phyloP scores from a whole-genome alignment of 2,888 invertebrate species.

The Idaea dimidiata region DNA sequence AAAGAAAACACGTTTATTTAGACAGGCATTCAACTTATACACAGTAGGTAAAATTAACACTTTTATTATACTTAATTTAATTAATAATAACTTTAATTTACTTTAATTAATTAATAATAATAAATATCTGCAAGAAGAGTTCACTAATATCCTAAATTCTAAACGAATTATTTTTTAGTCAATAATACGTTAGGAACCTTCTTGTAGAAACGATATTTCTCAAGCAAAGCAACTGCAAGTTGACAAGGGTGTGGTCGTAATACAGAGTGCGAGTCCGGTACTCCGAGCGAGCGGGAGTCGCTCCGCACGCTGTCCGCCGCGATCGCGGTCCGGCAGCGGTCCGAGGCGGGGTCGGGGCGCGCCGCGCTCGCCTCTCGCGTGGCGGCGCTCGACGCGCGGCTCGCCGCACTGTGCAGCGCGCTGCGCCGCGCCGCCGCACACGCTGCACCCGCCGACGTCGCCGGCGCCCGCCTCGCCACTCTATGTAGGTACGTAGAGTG shows the following conservation, averaged over 20 bases:
- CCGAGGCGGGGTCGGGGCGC: constrained; percentile 76
- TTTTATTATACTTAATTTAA: too few relatives aligned
- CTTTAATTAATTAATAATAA: too few relatives aligned
- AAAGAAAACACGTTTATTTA: too few relatives aligned
- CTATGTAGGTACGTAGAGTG: too few relatives aligned
- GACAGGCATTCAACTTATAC: too few relatives aligned
- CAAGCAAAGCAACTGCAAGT: neutral
- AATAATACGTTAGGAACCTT: too few relatives aligned
- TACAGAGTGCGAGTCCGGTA: constrained; percentile 50
- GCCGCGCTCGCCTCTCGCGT: constrained; percentile 51
- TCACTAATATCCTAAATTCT: too few relatives aligned
- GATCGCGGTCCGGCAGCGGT: constrained; percentile 86
- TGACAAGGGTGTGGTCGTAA: neutral
- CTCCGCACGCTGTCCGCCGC: constrained; percentile 89
- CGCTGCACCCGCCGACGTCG: constrained; percentile 84
- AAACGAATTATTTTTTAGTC: too few relatives aligned
- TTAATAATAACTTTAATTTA: too few relatives aligned
- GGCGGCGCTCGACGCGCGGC: constrained; percentile 82
- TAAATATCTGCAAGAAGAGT: too few relatives aligned
- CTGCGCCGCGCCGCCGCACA: constrained; percentile 87
- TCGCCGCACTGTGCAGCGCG: constrained; percentile 87
- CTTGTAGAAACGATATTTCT: neutral
- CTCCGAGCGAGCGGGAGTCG: constrained; percentile 82
- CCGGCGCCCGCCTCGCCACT: too few relatives aligned
- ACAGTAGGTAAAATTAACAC: too few relatives aligned